Conservation (phyloP, 2,113 vertebrate genomes). For the Leucoraja erinaceus region DNA sequence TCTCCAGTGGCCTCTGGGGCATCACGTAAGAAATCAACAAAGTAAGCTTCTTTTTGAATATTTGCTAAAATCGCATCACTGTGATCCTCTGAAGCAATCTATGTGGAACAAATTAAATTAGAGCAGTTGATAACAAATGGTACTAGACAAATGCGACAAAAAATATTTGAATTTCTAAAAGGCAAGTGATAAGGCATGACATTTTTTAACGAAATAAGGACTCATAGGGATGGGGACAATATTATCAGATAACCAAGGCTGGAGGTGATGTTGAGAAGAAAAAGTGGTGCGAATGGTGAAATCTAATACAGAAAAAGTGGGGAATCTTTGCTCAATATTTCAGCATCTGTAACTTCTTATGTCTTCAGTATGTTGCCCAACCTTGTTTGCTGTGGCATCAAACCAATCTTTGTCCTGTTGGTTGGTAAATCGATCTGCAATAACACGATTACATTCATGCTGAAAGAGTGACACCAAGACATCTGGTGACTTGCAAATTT, state of each 20-base stretch:
- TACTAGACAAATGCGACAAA: too few species aligned
- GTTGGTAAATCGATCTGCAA: slow-evolving; percentile 67
- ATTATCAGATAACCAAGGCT: too few species aligned
- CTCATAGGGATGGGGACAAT: too few species aligned
- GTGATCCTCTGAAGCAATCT: slow-evolving; percentile 64
- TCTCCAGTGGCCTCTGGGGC: slow-evolving; percentile 62
- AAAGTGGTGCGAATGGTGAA: too few species aligned
- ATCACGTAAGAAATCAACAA: slow-evolving; percentile 74
- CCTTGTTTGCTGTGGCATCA: slow-evolving; percentile 56
- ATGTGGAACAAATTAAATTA: neutral
- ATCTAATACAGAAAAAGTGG: too few species aligned
- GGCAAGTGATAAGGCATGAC: too few species aligned
- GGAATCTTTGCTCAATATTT: too few species aligned
- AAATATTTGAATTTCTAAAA: too few species aligned
- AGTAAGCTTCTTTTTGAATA: slow-evolving; percentile 54
- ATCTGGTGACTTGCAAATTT: slow-evolving; percentile 58
- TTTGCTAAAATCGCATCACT: slow-evolving; percentile 51
- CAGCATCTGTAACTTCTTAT: too few species aligned
- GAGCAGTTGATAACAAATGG: neutral
- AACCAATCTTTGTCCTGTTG: slow-evolving; percentile 62
- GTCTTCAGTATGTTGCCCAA: slow-evolving; percentile 29
- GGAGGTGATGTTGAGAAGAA: too few species aligned
- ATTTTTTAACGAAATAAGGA: too few species aligned
- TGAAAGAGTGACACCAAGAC: slow-evolving; percentile 64
- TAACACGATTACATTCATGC: slow-evolving; percentile 69